phyloP scores from a whole-genome alignment of 2,888 invertebrate species.

The Eupithecia subumbrata region DNA sequence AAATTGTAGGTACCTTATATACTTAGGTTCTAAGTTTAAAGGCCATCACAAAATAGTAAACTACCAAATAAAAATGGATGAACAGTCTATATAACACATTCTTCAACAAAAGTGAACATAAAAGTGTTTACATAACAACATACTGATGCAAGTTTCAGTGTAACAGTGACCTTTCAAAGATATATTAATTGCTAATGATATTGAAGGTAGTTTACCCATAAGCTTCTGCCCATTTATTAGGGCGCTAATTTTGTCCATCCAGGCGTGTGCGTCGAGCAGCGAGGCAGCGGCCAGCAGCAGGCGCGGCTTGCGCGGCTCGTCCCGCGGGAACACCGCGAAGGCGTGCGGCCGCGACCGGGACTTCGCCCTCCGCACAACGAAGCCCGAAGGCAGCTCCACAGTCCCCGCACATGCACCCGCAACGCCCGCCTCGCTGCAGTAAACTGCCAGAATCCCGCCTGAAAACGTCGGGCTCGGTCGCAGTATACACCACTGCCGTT shows the following conservation, averaged over 20 bases:
- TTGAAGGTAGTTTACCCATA: conserved; percentile 52
- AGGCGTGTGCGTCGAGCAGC: conserved; percentile 86
- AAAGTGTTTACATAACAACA: not conserved
- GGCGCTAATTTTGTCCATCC: conserved; percentile 87
- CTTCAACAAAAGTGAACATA: not conserved
- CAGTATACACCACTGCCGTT: conserved; percentile 86
- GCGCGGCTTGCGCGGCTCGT: conserved; percentile 84
- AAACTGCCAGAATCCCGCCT: conserved; percentile 83
- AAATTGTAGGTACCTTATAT: not conserved
- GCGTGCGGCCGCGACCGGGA: conserved; percentile 88
- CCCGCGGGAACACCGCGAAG: conserved; percentile 86
- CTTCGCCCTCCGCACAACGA: conserved; percentile 85
- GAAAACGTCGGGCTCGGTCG: conserved; percentile 81
- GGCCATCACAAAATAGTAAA: not conserved
- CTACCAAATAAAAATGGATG: not conserved
- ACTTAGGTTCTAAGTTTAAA: not conserved
- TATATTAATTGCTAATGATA: conserved; percentile 14
- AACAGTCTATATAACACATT: not conserved
- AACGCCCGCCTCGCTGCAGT: conserved; percentile 80
- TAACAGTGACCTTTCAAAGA: conserved; percentile 16
- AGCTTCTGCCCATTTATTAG: conserved; percentile 75
- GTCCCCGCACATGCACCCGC: conserved; percentile 76
- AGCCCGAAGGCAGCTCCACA: conserved; percentile 83
- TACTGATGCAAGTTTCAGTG: not conserved
- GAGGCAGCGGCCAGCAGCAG: conserved; percentile 86